phyloP scores from a whole-genome alignment of 2,888 invertebrate species.

The Pachliopta kotzebuea region DNA sequence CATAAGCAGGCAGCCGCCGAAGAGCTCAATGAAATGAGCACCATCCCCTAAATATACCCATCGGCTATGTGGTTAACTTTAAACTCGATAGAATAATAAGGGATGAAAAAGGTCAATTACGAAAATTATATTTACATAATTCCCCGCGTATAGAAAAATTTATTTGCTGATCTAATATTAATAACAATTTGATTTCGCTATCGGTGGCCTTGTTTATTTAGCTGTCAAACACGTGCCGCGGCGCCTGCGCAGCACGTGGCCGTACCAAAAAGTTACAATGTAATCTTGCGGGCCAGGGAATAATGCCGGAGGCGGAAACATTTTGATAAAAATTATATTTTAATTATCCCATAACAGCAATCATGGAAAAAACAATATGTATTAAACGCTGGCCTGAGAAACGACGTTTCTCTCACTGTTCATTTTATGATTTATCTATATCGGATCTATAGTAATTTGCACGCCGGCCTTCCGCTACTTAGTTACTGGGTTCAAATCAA shows the following conservation, averaged over 20 bases:
- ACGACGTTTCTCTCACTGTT: no score
- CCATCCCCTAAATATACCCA: constrained; percentile 49
- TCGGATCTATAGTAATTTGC: no score
- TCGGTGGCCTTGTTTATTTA: constrained; percentile 72
- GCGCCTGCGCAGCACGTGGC: constrained; percentile 65
- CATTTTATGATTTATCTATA: no score
- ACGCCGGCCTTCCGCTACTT: no score
- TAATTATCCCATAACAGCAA: not conserved
- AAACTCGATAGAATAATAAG: constrained; percentile 51
- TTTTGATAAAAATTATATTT: constrained; percentile 21
- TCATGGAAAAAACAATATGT: no score
- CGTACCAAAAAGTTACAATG: constrained; percentile 50
- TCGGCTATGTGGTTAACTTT: constrained; percentile 36
- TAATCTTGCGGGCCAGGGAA: constrained; percentile 59
- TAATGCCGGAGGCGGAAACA: constrained; percentile 20
- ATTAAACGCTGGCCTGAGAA: no score
- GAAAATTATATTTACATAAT: constrained; percentile 71
- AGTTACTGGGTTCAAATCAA: no score
- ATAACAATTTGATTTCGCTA: constrained; percentile 72
- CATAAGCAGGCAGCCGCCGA: not conserved
- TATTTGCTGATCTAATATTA: constrained; percentile 70
- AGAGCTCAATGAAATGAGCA: constrained; percentile 3
- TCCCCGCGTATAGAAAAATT: constrained; percentile 56
- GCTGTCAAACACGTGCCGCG: constrained; percentile 61
- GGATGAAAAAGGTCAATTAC: constrained; percentile 64